Evolutionary conservation across 2,113 vertebrate genomes (phyloP).

Genomic region (Pelecanus crispus): DNA sequence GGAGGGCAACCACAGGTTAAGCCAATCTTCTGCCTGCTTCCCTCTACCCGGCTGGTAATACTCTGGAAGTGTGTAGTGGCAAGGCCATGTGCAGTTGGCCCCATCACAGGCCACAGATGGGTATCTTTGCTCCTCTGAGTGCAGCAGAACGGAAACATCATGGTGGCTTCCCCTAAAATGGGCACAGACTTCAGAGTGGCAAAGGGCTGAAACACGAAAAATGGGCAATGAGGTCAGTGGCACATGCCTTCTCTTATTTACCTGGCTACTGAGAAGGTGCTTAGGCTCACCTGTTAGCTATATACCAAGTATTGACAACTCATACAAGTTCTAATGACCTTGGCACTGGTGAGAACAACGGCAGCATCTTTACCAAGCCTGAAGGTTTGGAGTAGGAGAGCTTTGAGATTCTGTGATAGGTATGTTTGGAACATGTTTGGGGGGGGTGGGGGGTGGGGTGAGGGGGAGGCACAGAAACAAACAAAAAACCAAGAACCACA

Average conservation of each 20-base stretch:
- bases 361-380: not conserved
- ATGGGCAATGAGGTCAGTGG: not conserved
- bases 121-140: not conserved
- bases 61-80: not conserved
- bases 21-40: not conserved
- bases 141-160: fast-evolving
- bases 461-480: too few relatives aligned
- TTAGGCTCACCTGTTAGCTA: not conserved
- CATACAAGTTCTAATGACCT: not conserved
- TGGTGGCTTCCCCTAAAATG: not conserved
- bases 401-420: not conserved
- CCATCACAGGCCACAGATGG: too few relatives aligned
- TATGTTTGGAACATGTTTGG: not conserved
- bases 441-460: too few relatives aligned
- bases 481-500: not conserved
- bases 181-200: not conserved
- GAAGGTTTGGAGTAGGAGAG: not conserved
- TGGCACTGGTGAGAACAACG: not conserved
- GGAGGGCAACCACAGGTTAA: not conserved
- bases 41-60: not conserved
- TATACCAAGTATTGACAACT: not conserved
- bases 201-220: not conserved
- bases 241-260: not conserved
- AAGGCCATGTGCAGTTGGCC: not conserved
- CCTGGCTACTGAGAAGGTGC: not conserved